Percentiles rank a stretch among this genome's conserved stretches.
phyloP scores from a whole-genome alignment of 2,113 vertebrate species.

The Apodemus speciosus region DNA sequence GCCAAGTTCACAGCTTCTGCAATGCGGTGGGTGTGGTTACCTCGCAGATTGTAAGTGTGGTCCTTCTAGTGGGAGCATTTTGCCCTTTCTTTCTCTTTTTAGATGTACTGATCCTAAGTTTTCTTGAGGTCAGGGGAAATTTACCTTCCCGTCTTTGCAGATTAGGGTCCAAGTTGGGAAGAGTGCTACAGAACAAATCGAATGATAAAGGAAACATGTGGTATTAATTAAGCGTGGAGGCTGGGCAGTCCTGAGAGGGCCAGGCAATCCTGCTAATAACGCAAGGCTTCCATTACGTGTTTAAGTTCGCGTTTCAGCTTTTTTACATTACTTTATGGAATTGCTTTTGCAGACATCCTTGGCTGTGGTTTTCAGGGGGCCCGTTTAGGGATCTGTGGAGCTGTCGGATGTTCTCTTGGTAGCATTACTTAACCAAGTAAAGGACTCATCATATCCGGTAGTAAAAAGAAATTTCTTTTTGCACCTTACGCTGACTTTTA shows the following conservation, averaged over 20 bases:
- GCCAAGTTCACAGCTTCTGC: constrained; percentile 85
- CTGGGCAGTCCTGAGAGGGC: constrained; percentile 14
- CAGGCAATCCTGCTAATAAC: constrained; percentile 21
- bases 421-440: not conserved
- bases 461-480: not conserved
- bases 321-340: not conserved
- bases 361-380: not conserved
- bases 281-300: constrained; percentile 49
- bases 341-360: constrained; percentile 46
- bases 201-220: constrained; percentile 76
- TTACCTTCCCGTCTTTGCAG: constrained; percentile 27
- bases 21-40: constrained; percentile 90
- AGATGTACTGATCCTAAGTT: constrained; percentile 58
- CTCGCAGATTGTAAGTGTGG: constrained; percentile 78
- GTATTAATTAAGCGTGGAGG: constrained; percentile 68
- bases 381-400: not conserved
- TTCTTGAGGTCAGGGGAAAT: not conserved
- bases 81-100: constrained; percentile 1
- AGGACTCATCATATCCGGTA: not conserved
- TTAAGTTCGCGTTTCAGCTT: constrained; percentile 44
- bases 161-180: constrained; percentile 60
- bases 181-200: constrained; percentile 36
- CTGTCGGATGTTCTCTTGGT: not conserved
- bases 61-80: constrained; percentile 78
- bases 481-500: not conserved